These are phyloP conservation scores for Pygmarrhopalites habei DNA, from an alignment of 1,140 invertebrate species.

Conservation along the genomic window DNA sequence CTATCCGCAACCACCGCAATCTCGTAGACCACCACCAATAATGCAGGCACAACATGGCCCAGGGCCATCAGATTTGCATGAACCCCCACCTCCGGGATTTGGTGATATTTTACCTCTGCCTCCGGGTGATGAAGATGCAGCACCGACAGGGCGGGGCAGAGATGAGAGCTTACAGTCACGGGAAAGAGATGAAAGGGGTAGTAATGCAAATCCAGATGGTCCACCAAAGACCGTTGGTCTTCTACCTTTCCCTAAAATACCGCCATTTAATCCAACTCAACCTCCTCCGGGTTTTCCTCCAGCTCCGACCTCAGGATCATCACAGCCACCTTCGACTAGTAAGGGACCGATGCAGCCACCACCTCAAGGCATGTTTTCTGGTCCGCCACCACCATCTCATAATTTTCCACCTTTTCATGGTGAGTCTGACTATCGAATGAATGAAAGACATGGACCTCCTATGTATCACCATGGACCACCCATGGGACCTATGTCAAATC, in stretches of 20 bases:
- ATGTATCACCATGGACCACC: neutral
- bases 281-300: constrained; percentile 28
- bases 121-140: constrained; percentile 25
- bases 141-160: constrained; percentile 24
- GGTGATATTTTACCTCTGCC: constrained; percentile 21
- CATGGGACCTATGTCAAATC: too few species aligned
- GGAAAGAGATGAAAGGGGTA: constrained; percentile 1
- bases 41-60: constrained; percentile 1
- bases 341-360: neutral
- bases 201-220: neutral
- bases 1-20: neutral
- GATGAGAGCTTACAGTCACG: constrained; percentile 5
- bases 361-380: constrained; percentile 6
- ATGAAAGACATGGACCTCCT: neutral
- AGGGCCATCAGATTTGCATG: neutral
- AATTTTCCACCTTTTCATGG: constrained; percentile 17
- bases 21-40: neutral
- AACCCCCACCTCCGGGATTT: constrained; percentile 30
- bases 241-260: constrained; percentile 12
- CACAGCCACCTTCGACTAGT: neutral
- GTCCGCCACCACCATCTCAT: constrained; percentile 18
- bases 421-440: neutral
- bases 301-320: neutral
- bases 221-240: neutral
- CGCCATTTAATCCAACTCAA: constrained; percentile 16